These are phyloP conservation scores for Poecilia wingei DNA, from an alignment of 2,797 vertebrate species.

Conservation along the genomic window DNA sequence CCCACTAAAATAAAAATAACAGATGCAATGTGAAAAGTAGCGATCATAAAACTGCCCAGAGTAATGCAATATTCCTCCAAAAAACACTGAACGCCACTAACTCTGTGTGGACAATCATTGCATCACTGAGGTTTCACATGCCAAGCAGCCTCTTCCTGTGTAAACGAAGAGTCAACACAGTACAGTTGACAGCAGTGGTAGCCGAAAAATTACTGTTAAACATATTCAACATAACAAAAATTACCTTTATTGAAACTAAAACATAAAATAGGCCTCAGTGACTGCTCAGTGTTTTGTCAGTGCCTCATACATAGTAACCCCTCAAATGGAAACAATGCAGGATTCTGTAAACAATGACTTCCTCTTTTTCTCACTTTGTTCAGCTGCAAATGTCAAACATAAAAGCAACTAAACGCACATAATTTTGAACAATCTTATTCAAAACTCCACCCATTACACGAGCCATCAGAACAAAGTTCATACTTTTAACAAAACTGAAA, in stretches of 20 bases:
- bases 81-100: constrained; percentile 9
- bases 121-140: constrained; percentile 64
- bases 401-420: constrained; percentile 12
- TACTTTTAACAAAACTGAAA: constrained; percentile 28
- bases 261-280: constrained; percentile 3
- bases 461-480: background rate
- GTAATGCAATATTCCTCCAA: background rate
- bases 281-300: constrained; percentile 1
- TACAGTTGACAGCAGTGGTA: constrained; percentile 10
- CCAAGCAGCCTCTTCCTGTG: constrained; percentile 60
- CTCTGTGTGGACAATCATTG: constrained; percentile 40
- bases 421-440: background rate
- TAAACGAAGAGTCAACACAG: constrained; percentile 38
- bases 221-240: background rate
- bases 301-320: constrained; percentile 15
- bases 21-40: background rate
- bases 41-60: background rate
- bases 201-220: constrained; percentile 5
- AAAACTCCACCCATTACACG: background rate
- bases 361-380: constrained; percentile 63
- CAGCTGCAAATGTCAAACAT: constrained; percentile 43
- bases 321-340: constrained; percentile 56
- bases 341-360: constrained; percentile 70
- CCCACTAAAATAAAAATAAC: background rate
- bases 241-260: background rate